These are phyloP conservation scores for Brachyptera risi DNA, from an alignment of 2,888 invertebrate genomes.

Conservation along the genomic window DNA sequence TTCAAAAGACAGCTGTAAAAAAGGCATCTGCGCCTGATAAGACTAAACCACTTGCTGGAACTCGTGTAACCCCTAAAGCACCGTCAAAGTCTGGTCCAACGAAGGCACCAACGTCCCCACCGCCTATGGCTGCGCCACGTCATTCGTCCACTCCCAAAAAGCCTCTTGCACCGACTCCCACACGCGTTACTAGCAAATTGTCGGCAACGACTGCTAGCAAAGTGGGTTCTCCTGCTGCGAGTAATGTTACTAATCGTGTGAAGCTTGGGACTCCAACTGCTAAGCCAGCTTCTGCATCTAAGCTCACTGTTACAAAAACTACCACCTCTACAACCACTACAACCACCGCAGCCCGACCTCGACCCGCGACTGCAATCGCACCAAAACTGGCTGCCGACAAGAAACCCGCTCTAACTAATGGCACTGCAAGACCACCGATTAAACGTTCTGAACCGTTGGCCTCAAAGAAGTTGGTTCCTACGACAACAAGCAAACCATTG, in stretches of 20 bases:
- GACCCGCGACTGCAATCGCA: conserved; percentile 30
- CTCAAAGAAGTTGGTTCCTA: neutral
- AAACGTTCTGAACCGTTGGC: conserved; percentile 11
- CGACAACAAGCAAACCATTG: conserved; percentile 16
- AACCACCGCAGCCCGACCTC: conserved; percentile 30
- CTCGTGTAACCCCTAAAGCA: conserved; percentile 24
- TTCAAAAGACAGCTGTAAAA: conserved; percentile 36
- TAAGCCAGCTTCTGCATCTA: conserved; percentile 34
- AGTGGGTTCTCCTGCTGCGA: conserved; percentile 33
- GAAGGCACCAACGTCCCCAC: conserved; percentile 38
- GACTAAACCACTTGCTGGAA: conserved; percentile 36
- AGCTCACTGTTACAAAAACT: conserved; percentile 30
- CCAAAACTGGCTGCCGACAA: conserved; percentile 23
- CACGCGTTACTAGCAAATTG: conserved; percentile 19
- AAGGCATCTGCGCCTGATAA: conserved; percentile 39
- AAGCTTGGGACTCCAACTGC: conserved; percentile 28
- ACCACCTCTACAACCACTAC: conserved; percentile 33
- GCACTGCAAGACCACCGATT: conserved; percentile 31
- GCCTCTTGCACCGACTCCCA: conserved; percentile 33
- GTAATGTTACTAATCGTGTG: conserved; percentile 28
- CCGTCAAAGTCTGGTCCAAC: conserved; percentile 33
- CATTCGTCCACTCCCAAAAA: conserved; percentile 23
- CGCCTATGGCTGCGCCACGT: conserved; percentile 5
- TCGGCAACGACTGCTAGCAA: conserved; percentile 30
- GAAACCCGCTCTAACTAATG: conserved; percentile 37